Percentiles rank a stretch among this genome's conserved stretches.
phyloP scores from a whole-genome alignment of 2,888 invertebrate genomes.

The Meghimatium bilineatum region DNA sequence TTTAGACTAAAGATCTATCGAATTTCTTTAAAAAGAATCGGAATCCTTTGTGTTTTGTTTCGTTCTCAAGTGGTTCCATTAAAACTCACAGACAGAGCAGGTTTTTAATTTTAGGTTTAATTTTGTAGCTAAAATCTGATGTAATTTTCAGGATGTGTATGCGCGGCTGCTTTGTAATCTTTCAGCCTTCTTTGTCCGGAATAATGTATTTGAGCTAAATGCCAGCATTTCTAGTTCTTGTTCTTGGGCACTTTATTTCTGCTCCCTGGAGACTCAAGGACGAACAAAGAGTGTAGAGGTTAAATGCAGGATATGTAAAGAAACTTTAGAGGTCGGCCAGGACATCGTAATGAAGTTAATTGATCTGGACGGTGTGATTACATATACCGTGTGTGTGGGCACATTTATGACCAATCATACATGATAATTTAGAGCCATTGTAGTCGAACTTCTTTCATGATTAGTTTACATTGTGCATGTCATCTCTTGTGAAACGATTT shows the following conservation, averaged over 20 bases:
- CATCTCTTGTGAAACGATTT: too few relatives aligned
- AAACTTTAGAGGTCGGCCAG: neutral
- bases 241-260: neutral
- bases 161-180: neutral
- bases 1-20: neutral
- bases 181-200: neutral
- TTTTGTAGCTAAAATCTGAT: neutral
- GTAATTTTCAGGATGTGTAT: slow-evolving; percentile 1
- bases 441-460: too few relatives aligned
- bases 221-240: neutral
- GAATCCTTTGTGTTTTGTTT: neutral
- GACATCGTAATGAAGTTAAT: neutral
- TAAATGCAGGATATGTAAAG: neutral
- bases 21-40: neutral
- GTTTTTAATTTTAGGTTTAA: slow-evolving; percentile 15
- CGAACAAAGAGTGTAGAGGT: neutral
- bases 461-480: too few relatives aligned
- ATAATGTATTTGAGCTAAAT: neutral
- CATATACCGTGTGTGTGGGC: neutral
- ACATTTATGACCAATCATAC: neutral
- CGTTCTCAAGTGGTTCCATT: slow-evolving; percentile 24
- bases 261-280: neutral
- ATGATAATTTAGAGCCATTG: too few relatives aligned
- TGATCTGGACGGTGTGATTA: neutral
- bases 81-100: slow-evolving; percentile 8